A percentile compares a stretch with the other conserved stretches of the same genome.
These are phyloP conservation scores for Hesperophylax magnus DNA, from an alignment of 1,140 invertebrate species.

Conservation along the genomic window DNA sequence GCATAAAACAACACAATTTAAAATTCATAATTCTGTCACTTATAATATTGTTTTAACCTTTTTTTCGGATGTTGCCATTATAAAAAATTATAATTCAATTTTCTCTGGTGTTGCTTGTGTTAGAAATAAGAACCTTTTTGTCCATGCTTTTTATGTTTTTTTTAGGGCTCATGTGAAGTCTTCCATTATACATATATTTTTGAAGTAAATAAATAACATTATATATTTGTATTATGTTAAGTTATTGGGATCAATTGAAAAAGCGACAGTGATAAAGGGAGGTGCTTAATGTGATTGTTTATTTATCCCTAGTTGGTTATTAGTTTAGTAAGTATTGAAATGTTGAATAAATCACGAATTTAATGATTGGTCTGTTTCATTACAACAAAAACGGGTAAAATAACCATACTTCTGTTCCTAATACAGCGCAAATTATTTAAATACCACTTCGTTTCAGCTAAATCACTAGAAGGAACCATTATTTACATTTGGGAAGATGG, in stretches of 20 bases:
- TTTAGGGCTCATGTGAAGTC: slow-evolving; percentile 1
- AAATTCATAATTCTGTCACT: too few species aligned
- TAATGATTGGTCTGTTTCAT: slow-evolving; percentile 4
- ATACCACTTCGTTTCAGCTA: too few species aligned
- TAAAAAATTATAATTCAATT: too few species aligned
- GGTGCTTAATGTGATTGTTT: slow-evolving; percentile 30
- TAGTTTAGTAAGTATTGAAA: background rate
- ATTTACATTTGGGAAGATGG: too few species aligned
- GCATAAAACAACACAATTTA: too few species aligned
- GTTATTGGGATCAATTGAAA: slow-evolving; percentile 39
- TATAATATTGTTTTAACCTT: too few species aligned
- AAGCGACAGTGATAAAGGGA: slow-evolving; percentile 25
- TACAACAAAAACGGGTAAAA: background rate
- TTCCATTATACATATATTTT: slow-evolving; percentile 5
- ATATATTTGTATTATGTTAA: slow-evolving; percentile 20
- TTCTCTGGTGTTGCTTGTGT: background rate
- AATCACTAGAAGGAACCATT: too few species aligned
- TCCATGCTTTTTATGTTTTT: background rate
- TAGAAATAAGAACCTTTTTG: background rate
- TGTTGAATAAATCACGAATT: slow-evolving; percentile 8
- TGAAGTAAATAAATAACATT: too few species aligned
- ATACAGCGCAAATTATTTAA: too few species aligned
- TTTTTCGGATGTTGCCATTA: background rate
- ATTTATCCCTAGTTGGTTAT: slow-evolving; percentile 15
- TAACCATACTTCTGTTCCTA: too few species aligned